phyloP scores from a whole-genome alignment of 2,888 invertebrate species.

The Petrolisthes manimaculis region DNA sequence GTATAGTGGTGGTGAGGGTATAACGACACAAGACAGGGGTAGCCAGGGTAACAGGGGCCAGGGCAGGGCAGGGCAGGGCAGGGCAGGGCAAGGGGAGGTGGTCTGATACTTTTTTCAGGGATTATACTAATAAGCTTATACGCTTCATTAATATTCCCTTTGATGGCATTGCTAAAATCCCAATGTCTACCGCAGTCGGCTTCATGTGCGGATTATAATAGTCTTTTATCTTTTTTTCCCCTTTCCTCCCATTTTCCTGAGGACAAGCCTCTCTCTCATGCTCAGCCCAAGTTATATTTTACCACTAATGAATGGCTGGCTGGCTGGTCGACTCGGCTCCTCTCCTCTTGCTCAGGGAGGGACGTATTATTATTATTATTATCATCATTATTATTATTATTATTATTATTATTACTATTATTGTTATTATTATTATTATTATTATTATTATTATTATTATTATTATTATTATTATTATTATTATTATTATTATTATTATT shows the following conservation, averaged over 20 bases:
- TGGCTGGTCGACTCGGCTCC: no score
- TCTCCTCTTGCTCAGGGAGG: not conserved
- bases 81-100: not conserved
- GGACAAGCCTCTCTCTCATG: no score
- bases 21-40: no score
- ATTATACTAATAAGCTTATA: slow-evolving; percentile 56
- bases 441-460: not conserved
- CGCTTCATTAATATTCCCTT: slow-evolving; percentile 55
- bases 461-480: not conserved
- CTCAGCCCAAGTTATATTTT: no score
- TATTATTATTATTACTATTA: not conserved
- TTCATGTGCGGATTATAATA: slow-evolving; percentile 45
- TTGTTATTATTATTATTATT: not conserved
- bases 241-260: not conserved
- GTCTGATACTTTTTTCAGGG: slow-evolving; percentile 36
- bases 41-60: no score
- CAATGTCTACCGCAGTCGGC: slow-evolving; percentile 48
- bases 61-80: not conserved
- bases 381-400: not conserved
- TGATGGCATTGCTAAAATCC: slow-evolving; percentile 56
- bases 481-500: not conserved
- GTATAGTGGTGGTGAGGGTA: no score
- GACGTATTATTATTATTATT: not conserved
- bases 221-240: not conserved
- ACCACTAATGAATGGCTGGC: no score